These are phyloP conservation scores for Platerodrilus igneus DNA, from an alignment of 2,888 invertebrate genomes.

Conservation along the genomic window DNA sequence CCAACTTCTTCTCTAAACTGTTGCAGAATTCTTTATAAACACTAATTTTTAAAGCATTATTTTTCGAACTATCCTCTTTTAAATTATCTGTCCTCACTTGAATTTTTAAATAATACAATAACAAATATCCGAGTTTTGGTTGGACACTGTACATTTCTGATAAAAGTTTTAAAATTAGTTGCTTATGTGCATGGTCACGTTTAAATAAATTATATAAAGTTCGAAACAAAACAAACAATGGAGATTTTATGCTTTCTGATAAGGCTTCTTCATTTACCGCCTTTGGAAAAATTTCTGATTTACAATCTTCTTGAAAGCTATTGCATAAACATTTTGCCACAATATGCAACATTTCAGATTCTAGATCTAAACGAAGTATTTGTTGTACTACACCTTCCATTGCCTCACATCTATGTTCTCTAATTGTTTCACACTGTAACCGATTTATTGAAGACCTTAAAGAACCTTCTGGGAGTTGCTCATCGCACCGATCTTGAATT, in stretches of 20 bases:
- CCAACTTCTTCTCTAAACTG: conserved; percentile 67
- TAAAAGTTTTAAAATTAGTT: conserved; percentile 67
- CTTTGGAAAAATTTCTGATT: conserved; percentile 49
- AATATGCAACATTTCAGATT: conserved; percentile 55
- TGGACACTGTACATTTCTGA: conserved; percentile 73
- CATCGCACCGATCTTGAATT: conserved; percentile 40
- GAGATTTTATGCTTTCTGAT: conserved; percentile 70
- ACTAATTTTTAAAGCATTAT: conserved; percentile 70
- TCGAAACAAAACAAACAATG: conserved; percentile 82
- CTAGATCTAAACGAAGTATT: conserved; percentile 58
- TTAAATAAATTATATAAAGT: conserved; percentile 67
- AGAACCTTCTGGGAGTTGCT: conserved; percentile 53
- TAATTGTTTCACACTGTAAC: conserved; percentile 55
- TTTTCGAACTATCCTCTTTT: conserved; percentile 48
- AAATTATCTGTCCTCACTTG: conserved; percentile 56
- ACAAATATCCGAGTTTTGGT: conserved; percentile 75
- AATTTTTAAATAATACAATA: conserved; percentile 87
- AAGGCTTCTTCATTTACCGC: conserved; percentile 59
- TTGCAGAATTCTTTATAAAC: conserved; percentile 88
- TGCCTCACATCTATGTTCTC: conserved; percentile 58
- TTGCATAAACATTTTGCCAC: conserved; percentile 58
- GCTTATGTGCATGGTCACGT: conserved; percentile 72
- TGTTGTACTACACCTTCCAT: conserved; percentile 62
- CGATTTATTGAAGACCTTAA: conserved; percentile 54
- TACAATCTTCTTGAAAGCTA: conserved; percentile 52